Evolutionary conservation across 1,140 invertebrate genomes (phyloP).

Genomic region (Panulirus ornatus): DNA sequence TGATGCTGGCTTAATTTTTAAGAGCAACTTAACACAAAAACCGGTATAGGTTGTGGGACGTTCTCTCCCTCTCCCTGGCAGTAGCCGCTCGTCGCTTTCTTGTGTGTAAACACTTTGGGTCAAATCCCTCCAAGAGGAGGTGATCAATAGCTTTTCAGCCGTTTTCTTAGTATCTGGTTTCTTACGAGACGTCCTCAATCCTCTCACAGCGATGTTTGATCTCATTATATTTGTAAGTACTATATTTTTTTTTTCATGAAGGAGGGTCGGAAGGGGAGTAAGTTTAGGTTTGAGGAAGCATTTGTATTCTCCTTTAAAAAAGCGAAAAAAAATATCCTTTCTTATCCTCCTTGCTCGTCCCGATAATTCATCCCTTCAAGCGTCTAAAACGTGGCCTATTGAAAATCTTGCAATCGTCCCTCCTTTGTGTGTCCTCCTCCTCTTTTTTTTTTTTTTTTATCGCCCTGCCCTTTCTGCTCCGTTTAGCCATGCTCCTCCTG

Average conservation of each 20-base stretch:
- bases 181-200: slow-evolving; percentile 2
- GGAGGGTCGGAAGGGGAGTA: neutral
- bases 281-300: neutral
- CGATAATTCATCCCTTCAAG: slow-evolving; percentile 47
- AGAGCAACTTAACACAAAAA: too few relatives aligned
- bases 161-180: slow-evolving; percentile 34
- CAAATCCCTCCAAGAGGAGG: slow-evolving; percentile 37
- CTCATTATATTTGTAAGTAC: slow-evolving; percentile 31
- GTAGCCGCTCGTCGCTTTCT: slow-evolving; percentile 18
- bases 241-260: slow-evolving; percentile 9
- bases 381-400: slow-evolving; percentile 47
- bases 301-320: slow-evolving; percentile 42
- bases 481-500: slow-evolving; percentile 62
- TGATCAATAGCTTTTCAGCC: slow-evolving; percentile 34
- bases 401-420: slow-evolving; percentile 53
- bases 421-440: neutral
- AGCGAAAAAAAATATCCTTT: slow-evolving; percentile 34
- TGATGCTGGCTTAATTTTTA: too few relatives aligned
- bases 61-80: neutral
- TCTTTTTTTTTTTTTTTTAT: slow-evolving; percentile 34
- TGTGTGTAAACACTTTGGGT: slow-evolving; percentile 45
- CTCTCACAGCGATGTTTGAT: slow-evolving; percentile 32
- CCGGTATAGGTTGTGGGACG: too few relatives aligned
- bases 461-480: slow-evolving; percentile 56
- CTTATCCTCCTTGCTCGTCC: slow-evolving; percentile 6